Conservation (phyloP, 2,888 invertebrate species). For the Laothoe populi region DNA sequence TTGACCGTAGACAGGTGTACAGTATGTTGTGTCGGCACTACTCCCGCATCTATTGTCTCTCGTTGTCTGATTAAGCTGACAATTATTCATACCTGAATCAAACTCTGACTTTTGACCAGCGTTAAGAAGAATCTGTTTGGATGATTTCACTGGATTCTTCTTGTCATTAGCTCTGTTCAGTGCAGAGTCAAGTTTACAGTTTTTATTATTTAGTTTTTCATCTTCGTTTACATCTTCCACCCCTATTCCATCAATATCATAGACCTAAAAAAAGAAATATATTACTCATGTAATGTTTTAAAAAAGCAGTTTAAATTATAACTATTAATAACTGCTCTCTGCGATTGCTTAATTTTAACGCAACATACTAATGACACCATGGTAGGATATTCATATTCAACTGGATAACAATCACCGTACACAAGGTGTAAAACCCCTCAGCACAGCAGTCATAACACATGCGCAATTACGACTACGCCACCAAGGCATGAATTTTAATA, state of each 20-base stretch:
- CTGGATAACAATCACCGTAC: too few species aligned
- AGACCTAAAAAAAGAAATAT: slow-evolving; percentile 62
- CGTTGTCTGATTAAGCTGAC: slow-evolving; percentile 66
- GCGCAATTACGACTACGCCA: too few species aligned
- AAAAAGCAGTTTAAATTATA: too few species aligned
- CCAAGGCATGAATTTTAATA: too few species aligned
- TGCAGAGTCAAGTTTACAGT: slow-evolving; percentile 53
- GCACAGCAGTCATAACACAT: too few species aligned
- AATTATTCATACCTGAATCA: slow-evolving; percentile 81
- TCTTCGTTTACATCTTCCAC: slow-evolving; percentile 71
- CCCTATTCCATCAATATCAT: slow-evolving; percentile 79
- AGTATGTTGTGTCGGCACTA: slow-evolving; percentile 74
- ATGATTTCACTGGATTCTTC: slow-evolving; percentile 71
- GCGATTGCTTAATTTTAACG: too few species aligned
- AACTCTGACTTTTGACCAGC: slow-evolving; percentile 81
- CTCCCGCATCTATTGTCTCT: slow-evolving; percentile 61
- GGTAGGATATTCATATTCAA: too few species aligned
- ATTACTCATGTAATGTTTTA: background rate
- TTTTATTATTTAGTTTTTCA: slow-evolving; percentile 55
- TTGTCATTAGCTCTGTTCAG: slow-evolving; percentile 54
- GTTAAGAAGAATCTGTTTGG: slow-evolving; percentile 78
- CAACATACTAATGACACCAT: too few species aligned
- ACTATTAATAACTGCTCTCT: too few species aligned
- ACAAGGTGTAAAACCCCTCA: too few species aligned
- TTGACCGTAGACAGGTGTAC: slow-evolving; percentile 79